Conservation (phyloP, 2,113 vertebrate genomes). For the Misgurnus mizolepis region DNA sequence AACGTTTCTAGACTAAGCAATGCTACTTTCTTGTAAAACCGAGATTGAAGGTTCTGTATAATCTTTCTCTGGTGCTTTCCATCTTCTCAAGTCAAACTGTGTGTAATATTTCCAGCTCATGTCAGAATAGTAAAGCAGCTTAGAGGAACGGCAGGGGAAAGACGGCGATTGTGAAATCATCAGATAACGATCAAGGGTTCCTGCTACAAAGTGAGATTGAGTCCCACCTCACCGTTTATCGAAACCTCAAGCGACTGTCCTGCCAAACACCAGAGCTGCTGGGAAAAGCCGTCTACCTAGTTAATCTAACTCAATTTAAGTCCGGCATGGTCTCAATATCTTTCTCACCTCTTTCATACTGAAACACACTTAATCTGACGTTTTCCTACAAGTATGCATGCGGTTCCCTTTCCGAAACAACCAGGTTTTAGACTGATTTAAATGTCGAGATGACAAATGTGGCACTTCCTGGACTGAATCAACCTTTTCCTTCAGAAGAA, state of each 20-base stretch:
- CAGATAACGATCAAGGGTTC: too few species aligned
- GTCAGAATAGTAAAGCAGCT: neutral
- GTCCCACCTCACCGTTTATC: too few species aligned
- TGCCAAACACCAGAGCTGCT: too few species aligned
- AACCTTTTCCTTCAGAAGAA: neutral
- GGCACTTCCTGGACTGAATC: conserved; percentile 2
- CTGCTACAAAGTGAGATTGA: too few species aligned
- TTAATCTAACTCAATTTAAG: too few species aligned
- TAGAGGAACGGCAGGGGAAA: neutral
- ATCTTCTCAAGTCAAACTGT: neutral
- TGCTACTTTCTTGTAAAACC: too few species aligned
- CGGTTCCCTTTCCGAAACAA: neutral
- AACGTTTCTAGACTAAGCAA: too few species aligned
- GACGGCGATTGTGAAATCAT: too few species aligned
- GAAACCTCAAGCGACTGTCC: too few species aligned
- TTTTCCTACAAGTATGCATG: neutral
- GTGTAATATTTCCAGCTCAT: neutral
- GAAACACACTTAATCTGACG: neutral
- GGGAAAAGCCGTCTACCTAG: too few species aligned
- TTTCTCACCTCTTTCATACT: neutral
- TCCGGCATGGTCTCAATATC: too few species aligned
- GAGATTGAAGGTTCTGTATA: neutral
- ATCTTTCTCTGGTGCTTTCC: neutral
- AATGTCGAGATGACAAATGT: neutral
- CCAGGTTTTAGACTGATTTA: neutral